Conservation (phyloP, 2,888 invertebrate genomes). For the Pseudococcus jackbeardsleyi region DNA sequence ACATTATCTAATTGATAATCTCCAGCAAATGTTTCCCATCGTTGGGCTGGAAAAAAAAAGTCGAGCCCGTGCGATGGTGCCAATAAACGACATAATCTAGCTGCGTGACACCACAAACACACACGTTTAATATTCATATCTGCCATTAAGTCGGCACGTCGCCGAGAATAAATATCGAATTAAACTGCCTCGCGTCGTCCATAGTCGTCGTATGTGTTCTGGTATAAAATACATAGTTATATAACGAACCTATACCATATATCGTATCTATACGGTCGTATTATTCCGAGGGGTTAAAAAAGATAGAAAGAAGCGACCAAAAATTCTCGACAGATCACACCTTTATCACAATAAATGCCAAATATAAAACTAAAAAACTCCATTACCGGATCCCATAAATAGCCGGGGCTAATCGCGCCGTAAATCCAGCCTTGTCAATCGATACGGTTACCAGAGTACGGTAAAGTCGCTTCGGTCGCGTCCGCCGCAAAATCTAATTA, state of each 20-base stretch:
- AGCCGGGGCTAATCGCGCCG: constrained; percentile 43
- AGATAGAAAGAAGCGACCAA: background rate
- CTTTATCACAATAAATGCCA: constrained; percentile 47
- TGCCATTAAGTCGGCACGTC: constrained; percentile 29
- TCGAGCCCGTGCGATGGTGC: background rate
- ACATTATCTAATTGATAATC: constrained; percentile 37
- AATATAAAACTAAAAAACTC: constrained; percentile 53
- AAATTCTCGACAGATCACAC: constrained; percentile 32
- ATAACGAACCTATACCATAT: too few species aligned
- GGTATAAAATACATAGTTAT: background rate
- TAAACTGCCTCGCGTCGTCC: background rate
- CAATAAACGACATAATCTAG: constrained; percentile 44
- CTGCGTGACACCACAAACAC: constrained; percentile 14
- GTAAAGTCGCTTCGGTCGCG: background rate
- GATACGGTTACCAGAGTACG: background rate
- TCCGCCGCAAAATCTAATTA: constrained; percentile 57
- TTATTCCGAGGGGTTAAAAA: background rate
- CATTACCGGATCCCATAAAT: constrained; percentile 39
- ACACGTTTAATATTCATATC: constrained; percentile 33
- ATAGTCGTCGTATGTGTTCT: background rate
- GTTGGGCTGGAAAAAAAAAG: background rate
- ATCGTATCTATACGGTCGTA: too few species aligned
- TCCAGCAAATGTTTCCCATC: constrained; percentile 39
- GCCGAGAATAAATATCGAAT: constrained; percentile 28
- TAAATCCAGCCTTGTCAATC: constrained; percentile 31